These are phyloP conservation scores for Nymphicus hollandicus DNA, from an alignment of 2,113 vertebrate species.

Conservation along the genomic window DNA sequence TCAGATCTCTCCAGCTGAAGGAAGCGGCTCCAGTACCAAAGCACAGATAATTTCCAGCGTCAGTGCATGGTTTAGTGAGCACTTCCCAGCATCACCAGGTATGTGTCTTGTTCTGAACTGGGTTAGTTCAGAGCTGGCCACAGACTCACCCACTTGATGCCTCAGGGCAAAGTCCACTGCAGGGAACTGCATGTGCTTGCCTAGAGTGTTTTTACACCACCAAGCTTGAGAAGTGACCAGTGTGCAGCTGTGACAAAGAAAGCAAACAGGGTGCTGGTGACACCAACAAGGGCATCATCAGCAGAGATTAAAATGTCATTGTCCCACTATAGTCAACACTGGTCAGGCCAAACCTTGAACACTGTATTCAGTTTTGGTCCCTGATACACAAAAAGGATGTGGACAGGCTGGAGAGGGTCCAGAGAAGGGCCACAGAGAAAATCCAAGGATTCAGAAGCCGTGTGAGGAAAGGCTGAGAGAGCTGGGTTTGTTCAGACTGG, in stretches of 20 bases:
- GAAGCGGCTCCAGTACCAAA: neutral
- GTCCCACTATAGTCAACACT: neutral
- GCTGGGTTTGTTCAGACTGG: neutral
- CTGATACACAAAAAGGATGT: neutral
- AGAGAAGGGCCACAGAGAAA: neutral
- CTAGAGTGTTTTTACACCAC: neutral
- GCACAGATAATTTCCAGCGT: neutral
- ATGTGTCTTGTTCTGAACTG: no score
- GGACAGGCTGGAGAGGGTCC: neutral
- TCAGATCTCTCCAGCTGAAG: neutral
- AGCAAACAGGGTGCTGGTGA: neutral
- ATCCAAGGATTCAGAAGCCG: neutral
- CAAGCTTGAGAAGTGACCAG: neutral
- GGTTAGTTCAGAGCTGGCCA: neutral
- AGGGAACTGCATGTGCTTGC: neutral
- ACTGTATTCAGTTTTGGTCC: neutral
- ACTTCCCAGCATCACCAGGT: neutral
- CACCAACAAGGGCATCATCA: neutral
- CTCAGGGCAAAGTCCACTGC: neutral
- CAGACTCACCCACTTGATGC: neutral
- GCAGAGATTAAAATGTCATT: neutral
- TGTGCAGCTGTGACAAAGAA: neutral
- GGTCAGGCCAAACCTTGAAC: neutral
- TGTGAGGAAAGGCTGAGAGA: neutral
- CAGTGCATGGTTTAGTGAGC: accelerated